A percentile compares a stretch with the other conserved stretches of the same genome.
These are phyloP conservation scores for Sparidentex hasta DNA, from an alignment of 2,797 vertebrate species.

Conservation along the genomic window DNA sequence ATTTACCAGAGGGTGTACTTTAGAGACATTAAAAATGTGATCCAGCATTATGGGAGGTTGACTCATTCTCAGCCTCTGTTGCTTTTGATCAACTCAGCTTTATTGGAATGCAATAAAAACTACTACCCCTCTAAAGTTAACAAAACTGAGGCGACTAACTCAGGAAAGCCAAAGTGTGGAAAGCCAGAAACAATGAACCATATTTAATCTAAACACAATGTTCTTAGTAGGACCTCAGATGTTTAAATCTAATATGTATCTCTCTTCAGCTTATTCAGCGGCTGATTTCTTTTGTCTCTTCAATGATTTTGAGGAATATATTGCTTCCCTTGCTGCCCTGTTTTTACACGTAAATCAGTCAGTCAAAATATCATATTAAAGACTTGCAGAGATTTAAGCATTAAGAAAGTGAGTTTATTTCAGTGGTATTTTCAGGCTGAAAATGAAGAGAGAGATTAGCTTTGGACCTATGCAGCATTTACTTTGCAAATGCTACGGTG, in stretches of 20 bases:
- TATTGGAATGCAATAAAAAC: neutral
- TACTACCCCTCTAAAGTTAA: neutral
- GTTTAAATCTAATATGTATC: neutral
- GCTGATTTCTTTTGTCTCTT: too few species aligned
- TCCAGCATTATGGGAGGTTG: neutral
- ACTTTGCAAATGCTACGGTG: constrained; percentile 23
- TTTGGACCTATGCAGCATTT: constrained; percentile 1
- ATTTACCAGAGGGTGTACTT: neutral
- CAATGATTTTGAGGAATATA: too few species aligned
- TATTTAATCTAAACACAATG: neutral
- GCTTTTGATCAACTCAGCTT: neutral
- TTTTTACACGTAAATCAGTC: too few species aligned
- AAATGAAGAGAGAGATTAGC: neutral
- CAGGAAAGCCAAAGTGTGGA: neutral
- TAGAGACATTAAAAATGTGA: neutral
- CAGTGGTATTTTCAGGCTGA: neutral
- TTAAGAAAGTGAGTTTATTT: too few species aligned
- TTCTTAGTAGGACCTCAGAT: neutral
- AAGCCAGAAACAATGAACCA: neutral
- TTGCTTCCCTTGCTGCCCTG: too few species aligned
- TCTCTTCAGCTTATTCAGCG: neutral
- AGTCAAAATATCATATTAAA: too few species aligned
- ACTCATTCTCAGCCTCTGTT: neutral
- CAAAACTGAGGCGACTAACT: neutral
- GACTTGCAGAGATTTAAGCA: neutral